Base-by-base conservation (phyloP, 1,140 invertebrate species). In the Aphelinus atriplicis region DNA sequence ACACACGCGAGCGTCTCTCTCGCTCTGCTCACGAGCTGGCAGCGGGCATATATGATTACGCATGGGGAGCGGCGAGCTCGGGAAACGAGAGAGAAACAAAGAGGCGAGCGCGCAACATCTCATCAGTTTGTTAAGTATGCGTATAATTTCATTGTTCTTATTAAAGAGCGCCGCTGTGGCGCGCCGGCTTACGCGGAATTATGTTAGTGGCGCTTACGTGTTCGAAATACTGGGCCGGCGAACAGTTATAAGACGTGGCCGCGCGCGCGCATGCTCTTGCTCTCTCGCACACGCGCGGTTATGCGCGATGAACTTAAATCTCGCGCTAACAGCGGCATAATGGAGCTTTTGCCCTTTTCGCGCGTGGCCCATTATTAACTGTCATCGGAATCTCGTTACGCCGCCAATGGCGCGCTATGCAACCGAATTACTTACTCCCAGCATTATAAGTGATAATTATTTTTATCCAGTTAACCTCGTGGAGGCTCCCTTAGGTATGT, bases 71-170 rank as follows among this genome's bases (percentile, higher is more conserved):
- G 26, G 26, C 26, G 26, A 26, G 26, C 26, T 26, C 26, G 26
- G 26, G 26, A 26, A 26, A 26, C 26, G 26, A 26, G 26, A 26
- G 26, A 26, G 26, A 26, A 26, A 26, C 26, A 26, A 26, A 26
- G 26, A 26, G 26, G 26, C 26, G 26, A 26, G 26, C 0, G 26
- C 26, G 26, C 26, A 26, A 26, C 26, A 26, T 26, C 26, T 26
- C 26, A 26, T 26, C 26, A 26, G 26, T 26, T 26, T 75, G 69
- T 78, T 80, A 77, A 74, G 73, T 80, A 77, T 77, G 75, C 75
- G 78, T 80, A 77, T 73, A 80, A 73, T 76, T 77, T 76, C 73
- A 77, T 79, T 74, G 75, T 76, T 61, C 73, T 74, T 58, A 55
- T 62, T 70, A 66, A 78, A 65, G 46, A 47, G 71, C 62, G 64